Percentiles rank a stretch among this genome's conserved stretches.
phyloP scores from a whole-genome alignment of 2,797 vertebrate genomes.

The Gymnoscopelus braueri region DNA sequence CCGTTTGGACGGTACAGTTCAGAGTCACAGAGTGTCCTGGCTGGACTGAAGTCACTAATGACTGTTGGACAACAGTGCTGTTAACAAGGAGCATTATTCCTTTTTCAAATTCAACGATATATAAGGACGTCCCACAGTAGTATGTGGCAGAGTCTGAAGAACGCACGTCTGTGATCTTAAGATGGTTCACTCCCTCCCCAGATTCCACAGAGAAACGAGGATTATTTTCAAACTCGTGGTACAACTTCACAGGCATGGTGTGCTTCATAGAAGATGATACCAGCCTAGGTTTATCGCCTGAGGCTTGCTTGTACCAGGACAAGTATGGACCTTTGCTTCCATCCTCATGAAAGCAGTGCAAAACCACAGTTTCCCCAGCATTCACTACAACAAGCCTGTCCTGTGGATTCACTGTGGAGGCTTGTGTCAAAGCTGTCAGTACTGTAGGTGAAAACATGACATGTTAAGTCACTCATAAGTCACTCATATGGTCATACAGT shows the following conservation, averaged over 20 bases:
- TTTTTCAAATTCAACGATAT: conserved; percentile 8
- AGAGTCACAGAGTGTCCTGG: conserved; percentile 50
- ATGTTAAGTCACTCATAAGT: too few relatives aligned
- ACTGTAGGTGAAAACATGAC: conserved; percentile 14
- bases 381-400: background rate
- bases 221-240: conserved; percentile 26
- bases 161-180: conserved; percentile 36
- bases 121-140: conserved; percentile 29
- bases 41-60: conserved; percentile 19
- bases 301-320: conserved; percentile 49
- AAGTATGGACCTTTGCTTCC: background rate
- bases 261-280: conserved; percentile 28
- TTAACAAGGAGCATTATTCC: conserved; percentile 22
- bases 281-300: conserved; percentile 22
- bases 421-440: background rate
- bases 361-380: conserved; percentile 15
- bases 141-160: conserved; percentile 47
- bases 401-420: conserved; percentile 14
- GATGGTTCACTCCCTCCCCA: background rate
- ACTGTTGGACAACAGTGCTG: conserved; percentile 37
- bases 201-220: conserved; percentile 22
- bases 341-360: conserved; percentile 34
- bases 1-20: conserved; percentile 49
- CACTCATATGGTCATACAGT: too few relatives aligned
- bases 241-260: rapidly evolving